Conservation (phyloP, 2,888 invertebrate genomes). For the Neoascia interrupta region DNA sequence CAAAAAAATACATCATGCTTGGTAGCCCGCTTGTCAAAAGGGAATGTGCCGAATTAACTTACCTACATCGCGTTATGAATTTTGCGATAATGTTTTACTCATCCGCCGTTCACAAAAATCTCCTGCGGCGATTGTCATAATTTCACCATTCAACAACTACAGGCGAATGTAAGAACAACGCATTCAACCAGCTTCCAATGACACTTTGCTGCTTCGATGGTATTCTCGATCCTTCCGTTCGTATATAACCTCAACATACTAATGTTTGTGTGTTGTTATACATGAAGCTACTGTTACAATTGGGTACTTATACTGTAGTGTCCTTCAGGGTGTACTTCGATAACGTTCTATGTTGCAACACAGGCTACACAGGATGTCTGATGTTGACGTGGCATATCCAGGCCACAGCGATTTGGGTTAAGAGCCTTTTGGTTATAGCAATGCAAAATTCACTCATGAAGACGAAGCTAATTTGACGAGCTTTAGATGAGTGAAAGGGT, state of each 20-base stretch:
- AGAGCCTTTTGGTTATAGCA: not conserved
- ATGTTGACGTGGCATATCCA: not conserved
- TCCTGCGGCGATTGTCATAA: not conserved
- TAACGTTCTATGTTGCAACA: not conserved
- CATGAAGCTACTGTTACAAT: conserved; percentile 2
- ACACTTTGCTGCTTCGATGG: conserved; percentile 23
- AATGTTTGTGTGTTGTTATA: not conserved
- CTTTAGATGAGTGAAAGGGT: not conserved
- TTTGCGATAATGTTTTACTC: too few relatives aligned
- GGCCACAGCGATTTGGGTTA: not conserved
- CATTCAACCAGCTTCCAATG: conserved; percentile 13
- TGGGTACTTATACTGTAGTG: not conserved
- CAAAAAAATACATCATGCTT: too few relatives aligned
- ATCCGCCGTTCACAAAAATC: too few relatives aligned
- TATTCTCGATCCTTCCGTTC: conserved; percentile 20
- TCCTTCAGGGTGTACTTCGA: not conserved
- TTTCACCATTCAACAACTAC: too few relatives aligned
- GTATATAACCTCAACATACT: conserved; percentile 9
- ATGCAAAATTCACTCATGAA: not conserved
- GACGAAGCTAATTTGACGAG: conserved; percentile 2
- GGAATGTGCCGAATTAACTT: too few relatives aligned
- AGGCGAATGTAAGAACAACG: too few relatives aligned
- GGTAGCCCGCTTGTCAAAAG: too few relatives aligned
- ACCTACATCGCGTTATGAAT: too few relatives aligned
- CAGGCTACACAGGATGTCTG: not conserved